Evolutionary conservation across 2,113 vertebrate genomes (phyloP).

Genomic region (Cephalopholis sonnerati): DNA sequence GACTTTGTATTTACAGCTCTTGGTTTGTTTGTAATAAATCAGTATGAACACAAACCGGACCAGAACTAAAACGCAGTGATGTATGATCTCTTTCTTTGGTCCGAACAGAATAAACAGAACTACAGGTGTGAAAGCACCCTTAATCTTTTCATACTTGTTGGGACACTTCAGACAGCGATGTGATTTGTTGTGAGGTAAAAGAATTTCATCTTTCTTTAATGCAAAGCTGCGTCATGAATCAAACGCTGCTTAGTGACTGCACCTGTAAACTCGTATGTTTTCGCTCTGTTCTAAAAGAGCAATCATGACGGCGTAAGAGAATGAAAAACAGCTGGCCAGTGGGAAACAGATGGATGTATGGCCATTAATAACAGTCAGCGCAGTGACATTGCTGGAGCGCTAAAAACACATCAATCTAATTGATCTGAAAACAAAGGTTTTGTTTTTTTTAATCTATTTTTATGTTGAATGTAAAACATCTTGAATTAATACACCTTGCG

Average conservation of each 20-base stretch:
- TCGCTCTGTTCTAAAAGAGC: conserved; percentile 28
- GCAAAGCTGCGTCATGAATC: conserved; percentile 11
- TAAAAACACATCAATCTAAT: not conserved
- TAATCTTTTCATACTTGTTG: not conserved
- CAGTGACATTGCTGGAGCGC: not conserved
- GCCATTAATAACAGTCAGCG: not conserved
- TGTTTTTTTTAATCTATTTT: not conserved
- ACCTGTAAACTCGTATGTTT: conserved; percentile 28
- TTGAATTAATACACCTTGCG: conserved; percentile 18
- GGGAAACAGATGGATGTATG: conserved; percentile 45
- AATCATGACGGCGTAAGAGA: conserved; percentile 21
- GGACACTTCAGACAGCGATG: not conserved
- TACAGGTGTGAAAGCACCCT: not conserved
- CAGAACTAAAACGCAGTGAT: not conserved
- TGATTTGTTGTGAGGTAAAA: conserved; percentile 1
- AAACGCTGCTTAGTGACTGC: conserved; percentile 12
- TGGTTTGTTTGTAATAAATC: not conserved
- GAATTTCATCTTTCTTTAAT: not conserved
- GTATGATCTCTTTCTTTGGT: not conserved
- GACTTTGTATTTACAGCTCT: not conserved
- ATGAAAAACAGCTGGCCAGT: conserved; percentile 48
- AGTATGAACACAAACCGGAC: too few species aligned
- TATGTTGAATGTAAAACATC: conserved; percentile 33
- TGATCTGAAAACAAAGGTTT: not conserved
- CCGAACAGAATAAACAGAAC: not conserved